These are phyloP conservation scores for Pelochelys cantorii DNA, from an alignment of 2,797 vertebrate species.

Conservation along the genomic window DNA sequence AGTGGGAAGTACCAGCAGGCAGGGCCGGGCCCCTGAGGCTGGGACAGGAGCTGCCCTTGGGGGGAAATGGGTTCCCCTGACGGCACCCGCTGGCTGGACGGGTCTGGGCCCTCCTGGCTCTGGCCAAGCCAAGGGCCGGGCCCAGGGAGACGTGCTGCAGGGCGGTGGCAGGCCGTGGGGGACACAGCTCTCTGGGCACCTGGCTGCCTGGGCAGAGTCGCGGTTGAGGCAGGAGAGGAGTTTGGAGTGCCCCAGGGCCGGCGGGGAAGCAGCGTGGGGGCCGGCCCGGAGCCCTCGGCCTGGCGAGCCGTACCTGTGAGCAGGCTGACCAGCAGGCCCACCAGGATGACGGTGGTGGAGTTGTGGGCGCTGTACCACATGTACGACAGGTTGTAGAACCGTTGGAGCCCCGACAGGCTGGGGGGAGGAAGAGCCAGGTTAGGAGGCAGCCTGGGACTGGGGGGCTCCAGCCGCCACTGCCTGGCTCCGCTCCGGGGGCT, in stretches of 20 bases:
- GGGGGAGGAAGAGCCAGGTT: not conserved
- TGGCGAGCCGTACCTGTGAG: conserved; percentile 85
- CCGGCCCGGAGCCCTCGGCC: not conserved
- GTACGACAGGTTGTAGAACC: conserved; percentile 92
- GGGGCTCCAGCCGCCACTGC: too few relatives aligned
- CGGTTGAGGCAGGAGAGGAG: not conserved
- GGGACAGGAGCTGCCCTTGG: too few relatives aligned
- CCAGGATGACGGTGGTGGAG: conserved; percentile 91
- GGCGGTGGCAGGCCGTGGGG: too few relatives aligned
- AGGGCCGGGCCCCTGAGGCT: too few relatives aligned
- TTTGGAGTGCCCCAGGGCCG: not conserved
- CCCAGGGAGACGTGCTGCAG: not conserved
- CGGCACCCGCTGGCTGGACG: not conserved
- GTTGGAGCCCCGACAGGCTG: conserved; percentile 87
- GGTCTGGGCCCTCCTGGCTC: not conserved
- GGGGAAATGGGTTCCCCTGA: too few relatives aligned
- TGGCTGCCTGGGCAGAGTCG: not conserved
- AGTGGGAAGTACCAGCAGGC: not conserved
- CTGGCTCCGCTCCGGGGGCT: not conserved
- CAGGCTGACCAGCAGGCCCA: conserved; percentile 93
- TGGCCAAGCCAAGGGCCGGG: not conserved
- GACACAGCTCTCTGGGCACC: too few relatives aligned
- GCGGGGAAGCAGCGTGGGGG: not conserved
- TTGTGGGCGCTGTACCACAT: conserved; percentile 99
- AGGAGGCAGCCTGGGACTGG: not conserved